Evolutionary conservation across 1,140 invertebrate genomes (phyloP).

Genomic region (Megathymus violae): DNA sequence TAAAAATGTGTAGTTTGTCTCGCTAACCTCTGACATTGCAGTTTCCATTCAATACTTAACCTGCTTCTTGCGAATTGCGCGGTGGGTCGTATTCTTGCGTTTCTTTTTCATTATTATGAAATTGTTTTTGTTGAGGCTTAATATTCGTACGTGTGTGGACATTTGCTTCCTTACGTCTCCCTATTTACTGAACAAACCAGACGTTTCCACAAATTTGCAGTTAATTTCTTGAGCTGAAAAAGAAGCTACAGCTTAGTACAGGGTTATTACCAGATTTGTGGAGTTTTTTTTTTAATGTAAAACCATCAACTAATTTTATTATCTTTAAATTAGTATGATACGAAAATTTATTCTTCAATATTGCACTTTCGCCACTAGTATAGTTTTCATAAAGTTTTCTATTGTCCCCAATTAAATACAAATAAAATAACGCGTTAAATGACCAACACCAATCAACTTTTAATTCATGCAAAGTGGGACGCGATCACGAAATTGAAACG

Average conservation of each 20-base stretch:
- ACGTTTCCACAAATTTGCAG: too few species aligned
- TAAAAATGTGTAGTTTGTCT: not conserved
- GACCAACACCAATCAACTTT: constrained; percentile 29
- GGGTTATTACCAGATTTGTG: too few species aligned
- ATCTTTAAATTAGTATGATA: too few species aligned
- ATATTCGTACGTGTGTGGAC: not conserved
- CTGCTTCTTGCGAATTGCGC: not conserved
- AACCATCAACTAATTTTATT: too few species aligned
- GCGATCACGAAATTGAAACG: constrained; percentile 41
- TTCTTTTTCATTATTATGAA: not conserved
- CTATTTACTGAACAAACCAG: too few species aligned
- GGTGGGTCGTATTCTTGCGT: not conserved
- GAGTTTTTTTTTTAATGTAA: too few species aligned
- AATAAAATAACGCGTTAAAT: constrained; percentile 16
- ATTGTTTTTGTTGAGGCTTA: not conserved
- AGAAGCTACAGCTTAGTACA: too few species aligned
- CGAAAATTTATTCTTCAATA: too few species aligned
- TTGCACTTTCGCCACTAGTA: too few species aligned
- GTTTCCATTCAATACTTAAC: not conserved
- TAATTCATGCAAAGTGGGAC: constrained; percentile 50
- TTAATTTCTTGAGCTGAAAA: too few species aligned
- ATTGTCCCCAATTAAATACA: not conserved
- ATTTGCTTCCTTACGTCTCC: too few species aligned
- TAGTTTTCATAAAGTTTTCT: too few species aligned
- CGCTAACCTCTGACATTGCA: not conserved